Evolutionary conservation across 2,888 invertebrate species (phyloP).

Genomic region (Seladonia tumulorum): DNA sequence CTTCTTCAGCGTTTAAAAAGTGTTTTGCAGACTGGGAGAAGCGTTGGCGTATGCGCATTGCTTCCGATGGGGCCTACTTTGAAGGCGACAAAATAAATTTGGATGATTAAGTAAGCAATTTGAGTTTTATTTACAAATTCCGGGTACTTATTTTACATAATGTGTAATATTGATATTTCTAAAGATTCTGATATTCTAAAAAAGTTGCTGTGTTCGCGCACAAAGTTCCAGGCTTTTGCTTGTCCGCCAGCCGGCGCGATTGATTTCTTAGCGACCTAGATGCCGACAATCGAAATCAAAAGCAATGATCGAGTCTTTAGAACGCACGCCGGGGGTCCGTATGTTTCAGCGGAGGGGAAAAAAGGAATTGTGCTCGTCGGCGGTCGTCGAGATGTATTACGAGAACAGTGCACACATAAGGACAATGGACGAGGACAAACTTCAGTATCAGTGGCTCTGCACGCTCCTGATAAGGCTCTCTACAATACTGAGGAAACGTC

Average conservation of each 20-base stretch:
- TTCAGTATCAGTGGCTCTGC: constrained; percentile 3
- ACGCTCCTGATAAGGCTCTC: constrained; percentile 7
- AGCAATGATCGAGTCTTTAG: neutral
- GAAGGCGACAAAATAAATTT: too few species aligned
- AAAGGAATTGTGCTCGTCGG: constrained; percentile 14
- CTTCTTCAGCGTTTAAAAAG: too few species aligned
- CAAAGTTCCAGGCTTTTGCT: neutral
- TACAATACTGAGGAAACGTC: constrained; percentile 8
- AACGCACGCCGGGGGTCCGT: neutral
- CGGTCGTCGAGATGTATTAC: constrained; percentile 5
- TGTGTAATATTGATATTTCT: too few species aligned
- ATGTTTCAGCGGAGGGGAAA: constrained; percentile 12
- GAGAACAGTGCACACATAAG: neutral
- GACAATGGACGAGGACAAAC: constrained; percentile 26
- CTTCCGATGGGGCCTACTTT: too few species aligned
- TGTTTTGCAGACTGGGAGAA: too few species aligned
- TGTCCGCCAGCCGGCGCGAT: neutral
- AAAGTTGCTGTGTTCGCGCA: neutral
- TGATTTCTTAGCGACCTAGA: neutral
- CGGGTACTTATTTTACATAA: too few species aligned
- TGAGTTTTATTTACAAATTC: too few species aligned
- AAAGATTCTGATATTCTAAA: too few species aligned
- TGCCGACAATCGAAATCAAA: neutral
- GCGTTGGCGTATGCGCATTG: too few species aligned
- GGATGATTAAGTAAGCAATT: too few species aligned